Base-by-base conservation (phyloP, 2,888 invertebrate genomes). In the Lasioglossum zephyrum region DNA sequence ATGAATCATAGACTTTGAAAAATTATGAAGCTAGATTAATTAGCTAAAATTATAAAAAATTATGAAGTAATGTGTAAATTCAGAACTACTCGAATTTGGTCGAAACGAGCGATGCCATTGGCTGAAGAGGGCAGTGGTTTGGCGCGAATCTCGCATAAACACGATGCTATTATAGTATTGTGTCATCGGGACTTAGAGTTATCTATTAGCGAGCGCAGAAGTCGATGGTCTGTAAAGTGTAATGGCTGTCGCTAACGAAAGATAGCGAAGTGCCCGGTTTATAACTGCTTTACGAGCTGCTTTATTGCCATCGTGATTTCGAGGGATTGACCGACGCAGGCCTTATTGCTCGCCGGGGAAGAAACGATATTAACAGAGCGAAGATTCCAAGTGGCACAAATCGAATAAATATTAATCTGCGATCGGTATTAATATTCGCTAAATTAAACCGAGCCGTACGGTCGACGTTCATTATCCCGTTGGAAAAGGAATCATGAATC, bases 201-300 rank as follows among this genome's bases (percentile, higher is more conserved):
- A 16, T 66, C 77, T 36, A 66, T 77, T 66, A 77, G 72, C 66
- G 81, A 79, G 90, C 84, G 72, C 83, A 76, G 74, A 84, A 90
- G 81, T 82, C 89, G 86, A 90, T 90, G 90, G 88, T 74, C 88
- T 66, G 85, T 85, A 74, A 90, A 89, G 81, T 73, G 84, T 86
- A 82, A 90, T 76, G 86, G 70, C 70, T 31, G 31, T 39, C 77
- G 86, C 66, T 85, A 87, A 90, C 83, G 83, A 86, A 88, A 88
- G 88, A 89, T 90, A 88, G 80, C 47, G 63, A 82, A 88, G 72
- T 81, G 81, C 81, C 88, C 84, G 90, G 69, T 69, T 91, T 85
- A 84, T 49, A 81, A 84, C 81, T 86, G 72, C 84, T 89, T 89
- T 88, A 89, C 81, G 91, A 89, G 86, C 78, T 75, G 74, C 82